Base-by-base conservation (phyloP, 2,888 invertebrate species). In the Pachliopta kotzebuea region DNA sequence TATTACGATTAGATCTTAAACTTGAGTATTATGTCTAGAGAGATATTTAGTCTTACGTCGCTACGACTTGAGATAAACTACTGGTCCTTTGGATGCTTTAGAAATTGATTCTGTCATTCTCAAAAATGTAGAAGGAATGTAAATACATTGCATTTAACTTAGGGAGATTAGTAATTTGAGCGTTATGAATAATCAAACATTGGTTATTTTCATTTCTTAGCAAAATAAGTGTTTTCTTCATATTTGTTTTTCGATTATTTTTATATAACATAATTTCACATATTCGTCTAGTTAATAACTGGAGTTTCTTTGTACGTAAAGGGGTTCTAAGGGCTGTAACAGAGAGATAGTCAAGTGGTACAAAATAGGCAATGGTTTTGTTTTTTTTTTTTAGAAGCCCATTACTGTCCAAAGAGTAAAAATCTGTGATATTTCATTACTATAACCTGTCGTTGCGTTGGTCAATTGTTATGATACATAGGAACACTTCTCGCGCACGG, bases 351-450 rank as follows among this genome's bases (percentile, higher is more conserved):
- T 85, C 82, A 80, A 85, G 83, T 84, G 87, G 85, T 87, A 90
- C 86, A 87, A 85, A 86, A 79, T 78, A 79, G 78, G 79, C 81
- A 80, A 78, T 80, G 79, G 70, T 60, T 72, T 73, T 75, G 74
- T 81, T 78, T 81, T 78, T 45, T 45, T 18, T 63, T 21, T 57
- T 82, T 80, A 80, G 82, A 84, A 78, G 81, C 92, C 92, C 92
- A 80, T 89, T 90, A 85, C 88, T 84, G 89, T 92, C 91, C 92
- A 92, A 92, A 92, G 92, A 92, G 79, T 82, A 87, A 90, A 85
- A 87, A 88, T 90, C 92, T 92, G 92, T 92, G 92, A 92, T 92
- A 92, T 90, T 87, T 85, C 88, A 90, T 86, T 84, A 88, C 84
- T 88, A 82, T 86, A 88, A 85, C 86, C 90, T 89, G 85, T 89